Conservation (phyloP, 1,140 invertebrate species). For the Rhopalosiphum padi region DNA sequence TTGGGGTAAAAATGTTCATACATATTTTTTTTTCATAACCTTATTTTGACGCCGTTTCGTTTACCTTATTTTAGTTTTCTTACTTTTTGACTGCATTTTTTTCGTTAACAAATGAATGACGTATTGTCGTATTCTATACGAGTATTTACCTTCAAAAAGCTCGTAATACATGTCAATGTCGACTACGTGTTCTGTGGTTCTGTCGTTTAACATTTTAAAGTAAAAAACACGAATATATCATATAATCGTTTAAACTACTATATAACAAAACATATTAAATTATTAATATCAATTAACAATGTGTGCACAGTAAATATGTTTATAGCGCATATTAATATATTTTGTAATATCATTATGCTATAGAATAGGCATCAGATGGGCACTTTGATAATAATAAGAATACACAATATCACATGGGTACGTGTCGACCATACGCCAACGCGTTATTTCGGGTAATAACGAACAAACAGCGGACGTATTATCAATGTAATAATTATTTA, state of each 20-base stretch:
- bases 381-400: not conserved
- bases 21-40: not conserved
- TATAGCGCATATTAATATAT: not conserved
- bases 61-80: not conserved
- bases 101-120: not conserved
- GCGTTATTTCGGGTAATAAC: not conserved
- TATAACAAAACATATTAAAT: not conserved
- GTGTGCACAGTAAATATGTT: not conserved
- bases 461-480: not conserved
- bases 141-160: not conserved
- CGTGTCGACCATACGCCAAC: not conserved
- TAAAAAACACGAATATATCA: not conserved
- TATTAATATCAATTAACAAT: not conserved
- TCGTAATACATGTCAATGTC: not conserved
- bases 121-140: not conserved
- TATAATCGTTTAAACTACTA: not conserved
- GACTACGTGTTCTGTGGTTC: not conserved
- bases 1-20: no score
- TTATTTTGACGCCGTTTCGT: not conserved
- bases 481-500: slow-evolving; percentile 45
- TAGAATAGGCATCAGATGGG: not conserved
- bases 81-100: not conserved
- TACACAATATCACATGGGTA: not conserved
- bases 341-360: not conserved
- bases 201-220: not conserved